Percentiles rank a stretch among this genome's conserved stretches.
phyloP scores from a whole-genome alignment of 64 coral and sea anemone species.

The Actinia equina region DNA sequence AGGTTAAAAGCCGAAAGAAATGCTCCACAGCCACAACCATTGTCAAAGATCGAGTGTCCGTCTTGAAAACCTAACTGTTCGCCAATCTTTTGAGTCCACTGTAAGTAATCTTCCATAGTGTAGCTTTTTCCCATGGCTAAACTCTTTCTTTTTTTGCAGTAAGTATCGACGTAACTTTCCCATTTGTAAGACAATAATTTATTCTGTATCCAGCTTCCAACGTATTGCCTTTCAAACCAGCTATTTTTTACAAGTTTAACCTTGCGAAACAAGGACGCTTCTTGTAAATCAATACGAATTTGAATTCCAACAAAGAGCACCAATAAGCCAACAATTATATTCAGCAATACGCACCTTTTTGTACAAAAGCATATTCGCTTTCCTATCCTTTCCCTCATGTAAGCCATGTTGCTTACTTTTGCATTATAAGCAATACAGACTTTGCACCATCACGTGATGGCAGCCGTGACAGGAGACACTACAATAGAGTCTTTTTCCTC shows the following conservation, averaged over 20 bases:
- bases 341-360: slow-evolving; percentile 19
- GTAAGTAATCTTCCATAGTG: slow-evolving; percentile 46
- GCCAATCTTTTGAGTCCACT: slow-evolving; percentile 33
- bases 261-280: slow-evolving; percentile 61
- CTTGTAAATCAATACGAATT: slow-evolving; percentile 39
- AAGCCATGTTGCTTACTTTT: neutral
- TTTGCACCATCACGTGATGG: too few relatives aligned
- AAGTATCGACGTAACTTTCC: slow-evolving; percentile 63
- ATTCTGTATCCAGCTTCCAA: slow-evolving; percentile 53
- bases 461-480: too few relatives aligned
- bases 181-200: slow-evolving; percentile 51
- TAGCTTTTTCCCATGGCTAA: slow-evolving; percentile 53
- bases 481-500: too few relatives aligned
- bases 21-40: slow-evolving; percentile 73
- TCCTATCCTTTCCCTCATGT: neutral
- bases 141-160: slow-evolving; percentile 51
- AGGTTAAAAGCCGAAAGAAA: slow-evolving; percentile 56
- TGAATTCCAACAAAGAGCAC: slow-evolving; percentile 25
- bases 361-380: neutral
- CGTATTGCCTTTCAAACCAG: slow-evolving; percentile 64
- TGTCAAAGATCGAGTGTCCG: slow-evolving; percentile 60
- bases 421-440: too few relatives aligned
- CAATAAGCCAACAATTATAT: neutral
- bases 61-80: slow-evolving; percentile 56
- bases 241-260: slow-evolving; percentile 59